These are phyloP conservation scores for Anableps anableps DNA, from an alignment of 2,797 vertebrate genomes.

Conservation along the genomic window DNA sequence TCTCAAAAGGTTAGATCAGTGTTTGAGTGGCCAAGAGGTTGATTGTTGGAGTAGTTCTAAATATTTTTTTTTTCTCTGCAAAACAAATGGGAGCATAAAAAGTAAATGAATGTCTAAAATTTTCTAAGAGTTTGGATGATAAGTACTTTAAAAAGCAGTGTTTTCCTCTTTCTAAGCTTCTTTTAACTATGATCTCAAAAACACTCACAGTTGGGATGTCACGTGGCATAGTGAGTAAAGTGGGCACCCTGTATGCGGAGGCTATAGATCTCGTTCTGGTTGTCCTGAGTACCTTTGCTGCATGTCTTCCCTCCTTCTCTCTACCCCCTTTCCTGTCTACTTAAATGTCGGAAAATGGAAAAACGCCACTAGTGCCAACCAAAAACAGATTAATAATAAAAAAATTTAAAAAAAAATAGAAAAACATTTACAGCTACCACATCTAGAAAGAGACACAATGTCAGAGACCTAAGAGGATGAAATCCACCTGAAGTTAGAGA, in stretches of 20 bases:
- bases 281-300: too few relatives aligned
- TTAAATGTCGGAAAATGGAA: too few relatives aligned
- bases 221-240: too few relatives aligned
- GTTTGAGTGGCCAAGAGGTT: slow-evolving; percentile 2
- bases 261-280: too few relatives aligned
- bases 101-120: background rate
- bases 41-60: background rate
- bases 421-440: background rate
- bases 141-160: background rate
- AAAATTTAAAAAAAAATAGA: too few relatives aligned
- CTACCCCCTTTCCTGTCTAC: too few relatives aligned
- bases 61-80: background rate
- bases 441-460: background rate
- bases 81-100: background rate
- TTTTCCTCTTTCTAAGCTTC: background rate
- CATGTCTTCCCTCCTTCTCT: too few relatives aligned
- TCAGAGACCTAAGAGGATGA: background rate
- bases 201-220: too few relatives aligned
- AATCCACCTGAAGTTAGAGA: background rate
- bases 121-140: background rate
- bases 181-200: background rate
- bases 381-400: too few relatives aligned
- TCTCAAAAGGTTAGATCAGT: slow-evolving; percentile 22
- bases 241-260: too few relatives aligned
- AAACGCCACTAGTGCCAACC: too few relatives aligned